Percentiles rank a stretch among this genome's conserved stretches.
Evolutionary conservation across 2,113 vertebrate genomes (phyloP).

Genomic region (Anthoscopus minutus): DNA sequence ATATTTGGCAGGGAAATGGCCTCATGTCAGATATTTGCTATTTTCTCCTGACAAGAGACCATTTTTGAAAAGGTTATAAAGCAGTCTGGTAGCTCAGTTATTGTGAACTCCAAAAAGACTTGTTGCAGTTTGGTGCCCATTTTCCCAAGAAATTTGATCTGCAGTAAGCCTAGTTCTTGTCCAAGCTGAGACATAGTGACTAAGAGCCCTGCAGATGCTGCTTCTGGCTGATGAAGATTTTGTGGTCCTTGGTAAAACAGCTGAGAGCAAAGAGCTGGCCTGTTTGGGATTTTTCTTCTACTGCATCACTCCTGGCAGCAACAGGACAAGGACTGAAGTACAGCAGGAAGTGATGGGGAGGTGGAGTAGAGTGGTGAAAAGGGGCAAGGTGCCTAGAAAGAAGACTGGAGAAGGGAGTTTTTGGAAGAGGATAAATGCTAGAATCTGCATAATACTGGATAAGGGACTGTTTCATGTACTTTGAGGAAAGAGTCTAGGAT

Average conservation of each 20-base stretch:
- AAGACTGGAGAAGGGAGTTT: not conserved
- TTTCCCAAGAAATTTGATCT: not conserved
- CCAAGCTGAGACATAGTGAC: not conserved
- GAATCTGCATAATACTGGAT: not conserved
- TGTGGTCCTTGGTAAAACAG: not conserved
- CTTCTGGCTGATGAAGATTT: not conserved
- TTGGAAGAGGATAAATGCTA: not conserved
- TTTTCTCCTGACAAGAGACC: not conserved
- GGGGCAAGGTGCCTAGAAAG: not conserved
- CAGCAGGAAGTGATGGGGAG: not conserved
- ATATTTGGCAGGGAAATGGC: not conserved
- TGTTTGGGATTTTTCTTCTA: not conserved
- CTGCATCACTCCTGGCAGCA: not conserved
- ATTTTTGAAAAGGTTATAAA: not conserved
- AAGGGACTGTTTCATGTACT: not conserved
- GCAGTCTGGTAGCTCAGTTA: not conserved
- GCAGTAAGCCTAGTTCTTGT: not conserved
- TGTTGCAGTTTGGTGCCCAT: not conserved
- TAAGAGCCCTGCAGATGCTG: not conserved
- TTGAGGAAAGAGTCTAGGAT: not conserved
- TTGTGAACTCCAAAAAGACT: not conserved
- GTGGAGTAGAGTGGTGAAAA: not conserved
- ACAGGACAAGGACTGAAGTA: not conserved
- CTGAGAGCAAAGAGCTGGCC: not conserved
- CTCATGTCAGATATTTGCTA: not conserved